phyloP scores from a whole-genome alignment of 37 sponge, comb jelly and placozoan species.

The Dysidea cf. avara region DNA sequence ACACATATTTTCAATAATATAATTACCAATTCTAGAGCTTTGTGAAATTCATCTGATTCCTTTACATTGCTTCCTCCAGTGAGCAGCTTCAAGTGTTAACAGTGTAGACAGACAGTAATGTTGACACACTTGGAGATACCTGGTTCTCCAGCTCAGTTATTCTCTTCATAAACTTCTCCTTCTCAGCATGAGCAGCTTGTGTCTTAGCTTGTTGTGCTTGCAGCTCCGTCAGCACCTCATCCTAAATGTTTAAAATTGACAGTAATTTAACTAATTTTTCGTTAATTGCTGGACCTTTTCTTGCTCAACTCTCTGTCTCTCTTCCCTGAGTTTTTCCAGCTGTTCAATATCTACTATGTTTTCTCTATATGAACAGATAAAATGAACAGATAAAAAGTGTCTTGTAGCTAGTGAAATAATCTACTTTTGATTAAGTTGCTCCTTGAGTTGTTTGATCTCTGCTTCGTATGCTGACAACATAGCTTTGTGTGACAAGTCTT shows the following conservation, averaged over 20 bases:
- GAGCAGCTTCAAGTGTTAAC: neutral
- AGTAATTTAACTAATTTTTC: too few relatives aligned
- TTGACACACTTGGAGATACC: neutral
- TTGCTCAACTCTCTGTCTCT: constrained; percentile 16
- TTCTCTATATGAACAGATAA: neutral
- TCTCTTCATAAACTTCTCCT: constrained; percentile 29
- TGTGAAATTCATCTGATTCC: constrained; percentile 56
- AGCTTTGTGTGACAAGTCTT: constrained; percentile 86
- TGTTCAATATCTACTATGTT: constrained; percentile 8
- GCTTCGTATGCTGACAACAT: constrained; percentile 80
- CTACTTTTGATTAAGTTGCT: constrained; percentile 40
- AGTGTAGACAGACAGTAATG: neutral
- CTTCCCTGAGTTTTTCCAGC: constrained; percentile 24
- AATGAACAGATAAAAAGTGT: neutral
- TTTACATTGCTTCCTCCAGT: constrained; percentile 1
- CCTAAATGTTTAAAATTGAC: constrained; percentile 2
- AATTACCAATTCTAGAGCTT: constrained; percentile 45
- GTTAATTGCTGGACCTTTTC: too few relatives aligned
- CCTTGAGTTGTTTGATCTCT: constrained; percentile 71
- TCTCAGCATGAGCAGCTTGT: constrained; percentile 42
- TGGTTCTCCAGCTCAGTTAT: constrained; percentile 40
- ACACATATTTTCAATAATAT: neutral
- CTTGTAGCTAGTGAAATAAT: too few relatives aligned
- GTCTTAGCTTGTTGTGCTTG: constrained; percentile 25
- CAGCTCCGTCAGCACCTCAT: constrained; percentile 46